Evolutionary conservation across 2,113 vertebrate species (phyloP).

Genomic region (Lepus timidus): DNA sequence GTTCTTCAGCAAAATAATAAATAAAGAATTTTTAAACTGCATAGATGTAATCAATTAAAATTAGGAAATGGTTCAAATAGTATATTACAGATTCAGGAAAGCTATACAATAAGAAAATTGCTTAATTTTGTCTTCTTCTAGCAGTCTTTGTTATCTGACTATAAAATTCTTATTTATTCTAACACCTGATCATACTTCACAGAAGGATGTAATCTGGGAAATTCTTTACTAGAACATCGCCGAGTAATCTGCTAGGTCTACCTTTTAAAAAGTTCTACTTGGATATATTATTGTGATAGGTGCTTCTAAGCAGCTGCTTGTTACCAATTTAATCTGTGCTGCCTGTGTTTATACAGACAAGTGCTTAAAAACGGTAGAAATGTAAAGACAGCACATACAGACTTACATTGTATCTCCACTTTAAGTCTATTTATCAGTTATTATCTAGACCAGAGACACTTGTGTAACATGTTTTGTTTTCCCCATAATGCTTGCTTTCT

Average conservation of each 20-base stretch:
- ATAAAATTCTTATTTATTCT: slow-evolving; percentile 26
- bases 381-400: neutral
- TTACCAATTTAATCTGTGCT: slow-evolving; percentile 22
- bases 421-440: slow-evolving; percentile 50
- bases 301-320: slow-evolving; percentile 39
- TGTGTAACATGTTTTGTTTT: slow-evolving; percentile 49
- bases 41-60: neutral
- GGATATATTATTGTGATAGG: slow-evolving; percentile 1
- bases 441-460: slow-evolving; percentile 32
- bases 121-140: slow-evolving; percentile 51
- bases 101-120: neutral
- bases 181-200: neutral
- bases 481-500: slow-evolving; percentile 54
- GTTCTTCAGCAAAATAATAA: neutral
- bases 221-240: slow-evolving; percentile 52
- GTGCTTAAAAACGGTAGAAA: slow-evolving; percentile 19
- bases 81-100: slow-evolving; percentile 22
- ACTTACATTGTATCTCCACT: slow-evolving; percentile 41
- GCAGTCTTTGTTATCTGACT: slow-evolving; percentile 20
- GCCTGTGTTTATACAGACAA: neutral
- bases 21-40: neutral
- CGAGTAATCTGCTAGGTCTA: slow-evolving; percentile 12
- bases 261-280: neutral
- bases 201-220: slow-evolving; percentile 7
- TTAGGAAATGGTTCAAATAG: slow-evolving; percentile 18